A percentile compares a stretch with the other conserved stretches of the same genome.
Evolutionary conservation across 2,113 vertebrate genomes (phyloP).

Genomic region (Hippopotamus amphibius): DNA sequence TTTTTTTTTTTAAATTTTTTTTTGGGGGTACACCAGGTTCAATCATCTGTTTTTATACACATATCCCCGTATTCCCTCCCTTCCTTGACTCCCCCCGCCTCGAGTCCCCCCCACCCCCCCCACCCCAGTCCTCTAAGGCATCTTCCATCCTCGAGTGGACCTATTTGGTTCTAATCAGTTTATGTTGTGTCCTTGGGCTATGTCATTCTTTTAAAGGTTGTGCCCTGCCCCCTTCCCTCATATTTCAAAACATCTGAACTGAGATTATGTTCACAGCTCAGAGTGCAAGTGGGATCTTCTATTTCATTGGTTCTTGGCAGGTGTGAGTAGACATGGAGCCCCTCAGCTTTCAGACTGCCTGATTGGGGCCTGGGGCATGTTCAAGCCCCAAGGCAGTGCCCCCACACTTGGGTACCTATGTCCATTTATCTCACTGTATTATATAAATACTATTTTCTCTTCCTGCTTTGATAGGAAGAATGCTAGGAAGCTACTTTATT

Average conservation of each 20-base stretch:
- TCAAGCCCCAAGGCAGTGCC: not conserved
- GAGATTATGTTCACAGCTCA: not conserved
- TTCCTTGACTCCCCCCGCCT: too few species aligned
- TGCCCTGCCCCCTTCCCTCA: too few species aligned
- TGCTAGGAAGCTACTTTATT: not conserved
- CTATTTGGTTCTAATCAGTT: too few species aligned
- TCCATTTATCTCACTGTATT: not conserved
- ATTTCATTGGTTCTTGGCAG: not conserved
- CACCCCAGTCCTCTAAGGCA: too few species aligned
- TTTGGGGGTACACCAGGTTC: too few species aligned
- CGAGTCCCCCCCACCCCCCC: too few species aligned
- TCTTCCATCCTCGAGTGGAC: too few species aligned
- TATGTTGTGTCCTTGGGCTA: too few species aligned
- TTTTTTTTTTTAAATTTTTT: too few species aligned
- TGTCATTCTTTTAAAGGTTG: too few species aligned
- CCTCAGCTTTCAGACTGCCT: not conserved
- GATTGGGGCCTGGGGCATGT: not conserved
- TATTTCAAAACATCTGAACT: not conserved
- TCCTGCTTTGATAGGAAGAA: slow-evolving; percentile 32
- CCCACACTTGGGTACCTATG: not conserved
- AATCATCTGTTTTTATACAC: too few species aligned
- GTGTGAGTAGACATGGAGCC: not conserved
- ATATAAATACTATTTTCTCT: not conserved
- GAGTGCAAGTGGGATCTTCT: not conserved
- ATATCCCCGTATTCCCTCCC: too few species aligned